Percentiles rank a stretch among this genome's conserved stretches.
Evolutionary conservation across 2,888 invertebrate genomes (phyloP).

Genomic region (Erannis defoliaria): DNA sequence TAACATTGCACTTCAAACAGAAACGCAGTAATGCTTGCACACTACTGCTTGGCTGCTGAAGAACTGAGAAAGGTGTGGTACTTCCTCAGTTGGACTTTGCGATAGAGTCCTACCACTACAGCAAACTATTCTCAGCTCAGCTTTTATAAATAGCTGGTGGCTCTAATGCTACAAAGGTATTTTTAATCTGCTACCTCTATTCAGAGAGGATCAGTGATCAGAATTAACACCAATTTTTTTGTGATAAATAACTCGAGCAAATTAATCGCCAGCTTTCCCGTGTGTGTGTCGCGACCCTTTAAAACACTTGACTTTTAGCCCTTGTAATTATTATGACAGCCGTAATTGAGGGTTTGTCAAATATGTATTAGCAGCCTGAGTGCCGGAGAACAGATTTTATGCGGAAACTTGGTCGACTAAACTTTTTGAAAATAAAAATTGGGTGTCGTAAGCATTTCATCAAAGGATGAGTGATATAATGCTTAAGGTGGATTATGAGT

Average conservation of each 20-base stretch:
- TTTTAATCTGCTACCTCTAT: background rate
- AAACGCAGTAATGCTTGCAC: no score
- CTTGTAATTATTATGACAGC: conserved; percentile 57
- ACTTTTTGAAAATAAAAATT: conserved; percentile 18
- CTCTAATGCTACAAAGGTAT: no score
- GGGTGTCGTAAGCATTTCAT: conserved; percentile 24
- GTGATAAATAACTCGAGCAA: background rate
- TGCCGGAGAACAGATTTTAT: conserved; percentile 31
- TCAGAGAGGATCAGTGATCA: background rate
- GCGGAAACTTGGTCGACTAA: conserved; percentile 16
- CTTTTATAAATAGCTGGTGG: no score
- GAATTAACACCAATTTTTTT: background rate
- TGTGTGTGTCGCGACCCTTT: conserved; percentile 20
- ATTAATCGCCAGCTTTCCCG: background rate
- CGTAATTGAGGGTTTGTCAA: conserved; percentile 51
- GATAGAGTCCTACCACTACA: no score
- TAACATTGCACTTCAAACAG: no score
- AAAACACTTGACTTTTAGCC: conserved; percentile 62
- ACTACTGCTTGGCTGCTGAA: no score
- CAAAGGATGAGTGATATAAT: conserved; percentile 20
- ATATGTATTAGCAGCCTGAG: conserved; percentile 40
- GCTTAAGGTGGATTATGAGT: background rate
- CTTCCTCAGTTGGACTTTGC: no score
- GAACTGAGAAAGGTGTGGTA: no score
- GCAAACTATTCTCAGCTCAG: no score